phyloP scores from a whole-genome alignment of 2,113 vertebrate species.

The Motacilla alba region DNA sequence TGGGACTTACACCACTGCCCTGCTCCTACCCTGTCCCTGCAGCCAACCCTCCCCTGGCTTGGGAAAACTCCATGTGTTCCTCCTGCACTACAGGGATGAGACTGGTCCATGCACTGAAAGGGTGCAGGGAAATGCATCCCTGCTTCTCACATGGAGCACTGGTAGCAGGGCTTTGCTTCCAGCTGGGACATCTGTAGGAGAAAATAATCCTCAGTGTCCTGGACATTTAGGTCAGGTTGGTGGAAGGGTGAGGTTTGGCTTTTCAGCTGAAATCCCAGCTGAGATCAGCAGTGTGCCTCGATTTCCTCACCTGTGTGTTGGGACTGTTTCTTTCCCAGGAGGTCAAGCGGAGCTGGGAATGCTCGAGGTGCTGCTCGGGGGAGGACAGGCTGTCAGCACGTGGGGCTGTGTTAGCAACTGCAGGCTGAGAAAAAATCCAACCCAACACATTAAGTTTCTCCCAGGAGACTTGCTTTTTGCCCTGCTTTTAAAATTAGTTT shows the following conservation, averaged over 20 bases:
- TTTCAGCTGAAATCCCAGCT: not conserved
- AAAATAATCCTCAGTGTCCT: not conserved
- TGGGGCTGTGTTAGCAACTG: not conserved
- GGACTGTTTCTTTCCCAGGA: not conserved
- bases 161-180: not conserved
- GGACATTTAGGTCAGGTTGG: not conserved
- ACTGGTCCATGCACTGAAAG: fast-evolving
- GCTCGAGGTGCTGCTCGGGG: fast-evolving
- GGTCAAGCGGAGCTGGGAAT: not conserved
- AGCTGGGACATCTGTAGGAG: not conserved
- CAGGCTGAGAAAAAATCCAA: not conserved
- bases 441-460: not conserved
- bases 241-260: not conserved
- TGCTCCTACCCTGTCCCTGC: not conserved
- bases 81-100: not conserved
- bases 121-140: not conserved
- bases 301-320: not conserved
- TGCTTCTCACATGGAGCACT: fast-evolving
- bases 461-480: not conserved
- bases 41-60: not conserved
- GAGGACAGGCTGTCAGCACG: not conserved
- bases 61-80: not conserved
- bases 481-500: not conserved
- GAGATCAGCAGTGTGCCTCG: not conserved
- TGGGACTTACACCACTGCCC: too few relatives aligned